Percentiles rank a stretch among this genome's conserved stretches.
Evolutionary conservation across 2,113 vertebrate species (phyloP).

Genomic region (Nicator chloris): DNA sequence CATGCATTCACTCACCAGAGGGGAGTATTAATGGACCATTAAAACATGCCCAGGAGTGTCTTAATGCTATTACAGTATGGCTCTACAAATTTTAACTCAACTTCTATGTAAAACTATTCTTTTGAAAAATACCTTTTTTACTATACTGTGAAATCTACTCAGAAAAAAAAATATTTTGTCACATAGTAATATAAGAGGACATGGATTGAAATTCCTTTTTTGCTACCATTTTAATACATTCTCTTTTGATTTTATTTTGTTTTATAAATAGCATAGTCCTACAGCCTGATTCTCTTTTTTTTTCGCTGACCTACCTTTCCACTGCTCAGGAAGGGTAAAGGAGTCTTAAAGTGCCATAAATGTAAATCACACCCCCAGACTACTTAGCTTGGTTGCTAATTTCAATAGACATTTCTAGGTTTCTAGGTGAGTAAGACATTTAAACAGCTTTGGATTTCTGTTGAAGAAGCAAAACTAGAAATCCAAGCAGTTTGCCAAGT

Average conservation of each 20-base stretch:
- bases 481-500: not conserved
- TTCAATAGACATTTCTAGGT: conserved; percentile 51
- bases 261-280: conserved; percentile 30
- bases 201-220: not conserved
- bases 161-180: not conserved
- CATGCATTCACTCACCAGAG: conserved; percentile 13
- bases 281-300: not conserved
- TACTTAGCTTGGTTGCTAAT: conserved; percentile 33
- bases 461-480: not conserved
- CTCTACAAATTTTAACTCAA: conserved; percentile 51
- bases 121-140: not conserved
- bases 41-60: conserved; percentile 63
- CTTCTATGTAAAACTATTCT: not conserved
- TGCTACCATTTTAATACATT: not conserved
- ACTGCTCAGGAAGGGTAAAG: not conserved
- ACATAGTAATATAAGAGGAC: not conserved
- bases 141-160: not conserved
- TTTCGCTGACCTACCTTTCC: conserved; percentile 29
- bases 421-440: conserved; percentile 35
- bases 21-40: conserved; percentile 53
- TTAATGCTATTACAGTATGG: conserved; percentile 21
- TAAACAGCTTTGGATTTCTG: not conserved
- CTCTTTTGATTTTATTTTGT: not conserved
- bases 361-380: conserved; percentile 3
- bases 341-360: conserved; percentile 19